Conservation (phyloP, 2,113 vertebrate genomes). For the Sphaerodactylus townsendi region DNA sequence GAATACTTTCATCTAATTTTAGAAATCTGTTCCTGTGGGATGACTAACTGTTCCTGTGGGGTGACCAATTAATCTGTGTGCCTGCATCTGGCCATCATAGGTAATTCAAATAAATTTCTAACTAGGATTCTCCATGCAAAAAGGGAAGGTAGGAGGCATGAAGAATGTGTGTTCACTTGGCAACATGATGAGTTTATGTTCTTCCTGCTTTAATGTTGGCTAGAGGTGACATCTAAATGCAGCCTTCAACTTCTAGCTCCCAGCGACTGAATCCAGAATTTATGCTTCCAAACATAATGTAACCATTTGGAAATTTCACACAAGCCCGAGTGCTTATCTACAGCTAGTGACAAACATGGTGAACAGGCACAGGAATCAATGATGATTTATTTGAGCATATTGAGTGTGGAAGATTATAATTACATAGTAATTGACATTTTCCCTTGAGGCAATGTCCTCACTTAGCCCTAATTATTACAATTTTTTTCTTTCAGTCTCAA, state of each 20-base stretch:
- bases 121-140: no score
- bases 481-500: constrained; percentile 6
- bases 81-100: no score
- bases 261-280: constrained; percentile 6
- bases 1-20: no score
- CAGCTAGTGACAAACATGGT: constrained; percentile 10
- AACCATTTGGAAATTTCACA: constrained; percentile 8
- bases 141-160: no score
- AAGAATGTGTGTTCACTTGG: no score
- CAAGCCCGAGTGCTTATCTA: neutral
- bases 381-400: constrained; percentile 22
- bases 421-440: constrained; percentile 35
- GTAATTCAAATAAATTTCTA: no score
- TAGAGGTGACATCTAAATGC: no score
- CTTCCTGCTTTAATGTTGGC: no score
- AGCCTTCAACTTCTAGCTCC: neutral
- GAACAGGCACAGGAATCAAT: constrained; percentile 9
- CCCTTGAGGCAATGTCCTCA: constrained; percentile 2
- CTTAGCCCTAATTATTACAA: constrained; percentile 36
- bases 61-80: no score
- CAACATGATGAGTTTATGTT: no score
- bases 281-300: neutral
- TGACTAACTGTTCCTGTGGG: no score
- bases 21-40: no score
- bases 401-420: constrained; percentile 20